Base-by-base conservation (phyloP, 2,888 invertebrate genomes). In the Glaucopsyche alexis region DNA sequence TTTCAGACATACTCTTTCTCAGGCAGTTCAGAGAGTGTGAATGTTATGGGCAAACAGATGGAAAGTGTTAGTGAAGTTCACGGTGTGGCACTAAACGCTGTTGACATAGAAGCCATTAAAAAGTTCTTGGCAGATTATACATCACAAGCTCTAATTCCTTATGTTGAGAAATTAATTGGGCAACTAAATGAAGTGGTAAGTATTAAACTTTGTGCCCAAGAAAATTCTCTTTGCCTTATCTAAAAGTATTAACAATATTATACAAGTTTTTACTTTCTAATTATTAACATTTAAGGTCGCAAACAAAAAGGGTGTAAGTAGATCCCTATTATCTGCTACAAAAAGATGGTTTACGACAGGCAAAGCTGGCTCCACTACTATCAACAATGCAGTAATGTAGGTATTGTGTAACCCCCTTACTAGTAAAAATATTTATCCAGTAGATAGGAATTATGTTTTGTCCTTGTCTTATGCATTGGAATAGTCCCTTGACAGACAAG, bases 291-390 rank as follows among this genome's bases (percentile, higher is more conserved):
- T 88, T 73, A 76, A 95, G 95, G 95, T 96, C 73, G 95, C 96
- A 38, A 97, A 96, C 82, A 96, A 96, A 83, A 98, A 99, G 87
- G 98, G 98, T 7, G 96, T 99, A 4, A 98, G 98, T 84, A 95
- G 98, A 83, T 98, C 98, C 0, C 91, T 99, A 76, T 94, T 99
- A 77, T 98, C 97, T 84, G 99, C 98, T 19, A 98, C 99, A 1
- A 98, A 98, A 89, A 94, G 99, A 79, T 98, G 98, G 97, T 99
- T 99, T 90, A 97, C 97, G 19, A 96, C 97, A 9, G 97, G 95
- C 80, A 98, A 98, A 87, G 96, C 97, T 3, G 97, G 97, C 9
- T 94, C 94, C 16, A 94, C 96, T 75, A 94, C 96, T 71, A 94
- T 95, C 65, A 94, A 94, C 79, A 97, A 96, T 85, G 96, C 96